Base-by-base conservation (phyloP, 92 coral and sea anemone genomes). In the Palythoa caribaeorum region DNA sequence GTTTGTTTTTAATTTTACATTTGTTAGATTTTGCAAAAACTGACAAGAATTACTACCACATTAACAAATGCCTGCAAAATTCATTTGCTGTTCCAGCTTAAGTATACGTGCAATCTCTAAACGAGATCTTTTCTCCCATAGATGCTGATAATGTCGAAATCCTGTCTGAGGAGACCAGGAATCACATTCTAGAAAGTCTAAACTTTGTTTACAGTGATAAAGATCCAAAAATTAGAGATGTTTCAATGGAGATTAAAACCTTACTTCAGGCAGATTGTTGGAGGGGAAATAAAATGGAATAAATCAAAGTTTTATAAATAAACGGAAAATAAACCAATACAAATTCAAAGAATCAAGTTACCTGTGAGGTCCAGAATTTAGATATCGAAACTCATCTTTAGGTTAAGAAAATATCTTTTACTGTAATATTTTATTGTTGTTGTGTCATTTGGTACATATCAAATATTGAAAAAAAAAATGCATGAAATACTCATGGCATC, bases 151-250 rank as follows among this genome's bases (percentile, higher is more conserved):
- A 93, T 17, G 79, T 90, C 73, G 81, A 84, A 11, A 52, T 94
- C 71, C 81, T 94, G 76, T 81, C 93, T 5, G 93, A 78, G 37
- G 91, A 87, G 28, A 86, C 81, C 57, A 94, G 77, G 78, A 93
- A 93, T 37, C 83, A 38, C 6, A 91, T 93, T 13, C 84, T 95
- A n/a, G 89, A 95, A 74, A 87, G 96, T 59, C 87, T 95, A 38
- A 95, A 95, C 63, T 95, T 88, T 65, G 91, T 95, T 6, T 93
- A 95, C 83, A 91, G 86, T 52, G 98, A 95, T 76, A 95, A 93
- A 86, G 98, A 95, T 54, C 98, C 96, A 0, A 79, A 91, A 47
- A 91, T 95, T 40, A 87, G 94, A 68, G 98, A 89, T n/a, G 91
- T 91, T 78, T 94, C 98, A 9, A 12, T 75, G 68, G 90, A 91